These are phyloP conservation scores for Sylvia borin DNA, from an alignment of 2,797 vertebrate species.

Conservation along the genomic window DNA sequence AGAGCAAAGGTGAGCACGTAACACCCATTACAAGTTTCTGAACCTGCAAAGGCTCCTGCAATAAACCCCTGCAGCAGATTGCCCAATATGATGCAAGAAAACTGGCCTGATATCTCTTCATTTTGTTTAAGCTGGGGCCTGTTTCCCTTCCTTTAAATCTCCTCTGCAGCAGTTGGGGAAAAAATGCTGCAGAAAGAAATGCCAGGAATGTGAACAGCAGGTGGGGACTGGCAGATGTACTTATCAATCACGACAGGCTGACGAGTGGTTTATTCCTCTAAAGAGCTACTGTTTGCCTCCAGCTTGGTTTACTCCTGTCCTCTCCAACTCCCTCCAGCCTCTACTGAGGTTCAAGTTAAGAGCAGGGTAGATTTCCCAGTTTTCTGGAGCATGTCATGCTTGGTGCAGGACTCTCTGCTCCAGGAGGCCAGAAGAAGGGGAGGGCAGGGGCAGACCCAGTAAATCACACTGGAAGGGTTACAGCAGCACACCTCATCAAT, in stretches of 20 bases:
- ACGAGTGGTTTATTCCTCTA: slow-evolving; percentile 51
- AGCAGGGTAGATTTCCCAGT: background rate
- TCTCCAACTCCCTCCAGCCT: background rate
- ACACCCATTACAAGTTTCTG: background rate
- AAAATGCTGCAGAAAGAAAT: slow-evolving; percentile 54
- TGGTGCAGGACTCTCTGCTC: background rate
- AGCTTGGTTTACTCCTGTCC: background rate
- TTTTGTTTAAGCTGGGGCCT: slow-evolving; percentile 25
- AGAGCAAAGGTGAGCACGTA: background rate
- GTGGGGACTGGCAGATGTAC: slow-evolving; percentile 56
- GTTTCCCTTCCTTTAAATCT: slow-evolving; percentile 13
- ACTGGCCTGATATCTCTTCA: background rate
- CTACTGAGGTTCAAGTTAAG: background rate
- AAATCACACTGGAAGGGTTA: background rate
- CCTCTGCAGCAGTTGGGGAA: slow-evolving; percentile 25
- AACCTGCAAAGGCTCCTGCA: background rate
- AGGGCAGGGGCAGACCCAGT: background rate
- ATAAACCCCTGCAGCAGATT: background rate
- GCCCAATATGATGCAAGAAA: background rate
- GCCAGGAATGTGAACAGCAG: slow-evolving; percentile 54
- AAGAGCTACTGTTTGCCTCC: slow-evolving; percentile 65
- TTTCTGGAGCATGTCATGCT: background rate
- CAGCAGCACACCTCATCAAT: background rate
- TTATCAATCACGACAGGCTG: slow-evolving; percentile 63
- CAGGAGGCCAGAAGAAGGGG: background rate